phyloP scores from a whole-genome alignment of 2,797 vertebrate species.

The Lepidocolaptes lacrymiger region DNA sequence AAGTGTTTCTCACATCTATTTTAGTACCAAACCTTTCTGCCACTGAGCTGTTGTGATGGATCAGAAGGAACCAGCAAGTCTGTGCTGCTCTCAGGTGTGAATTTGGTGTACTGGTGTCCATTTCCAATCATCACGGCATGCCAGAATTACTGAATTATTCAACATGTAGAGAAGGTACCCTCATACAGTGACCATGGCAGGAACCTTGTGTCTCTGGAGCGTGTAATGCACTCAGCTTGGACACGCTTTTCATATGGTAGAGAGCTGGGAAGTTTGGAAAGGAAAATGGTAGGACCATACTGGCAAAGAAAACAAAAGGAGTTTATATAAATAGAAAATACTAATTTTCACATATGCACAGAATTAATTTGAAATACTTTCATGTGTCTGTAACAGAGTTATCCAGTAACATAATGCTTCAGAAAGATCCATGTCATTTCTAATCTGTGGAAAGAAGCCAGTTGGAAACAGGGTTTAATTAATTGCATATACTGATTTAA shows the following conservation, averaged over 20 bases:
- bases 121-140: neutral
- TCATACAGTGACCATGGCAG: neutral
- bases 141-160: neutral
- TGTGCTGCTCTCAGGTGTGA: neutral
- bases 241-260: neutral
- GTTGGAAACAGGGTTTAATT: neutral
- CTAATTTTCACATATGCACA: neutral
- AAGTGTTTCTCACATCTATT: neutral
- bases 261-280: neutral
- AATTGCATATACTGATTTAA: neutral
- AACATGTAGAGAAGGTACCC: neutral
- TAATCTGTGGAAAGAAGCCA: neutral
- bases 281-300: neutral
- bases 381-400: neutral
- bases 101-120: neutral
- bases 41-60: neutral
- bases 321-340: neutral
- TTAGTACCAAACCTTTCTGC: neutral
- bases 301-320: neutral
- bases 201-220: neutral
- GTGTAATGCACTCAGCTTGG: neutral
- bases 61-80: accelerated
- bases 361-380: neutral
- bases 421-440: neutral
- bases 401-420: neutral